Evolutionary conservation across 2,888 invertebrate genomes (phyloP).

Genomic region (Mythimna vitellina): DNA sequence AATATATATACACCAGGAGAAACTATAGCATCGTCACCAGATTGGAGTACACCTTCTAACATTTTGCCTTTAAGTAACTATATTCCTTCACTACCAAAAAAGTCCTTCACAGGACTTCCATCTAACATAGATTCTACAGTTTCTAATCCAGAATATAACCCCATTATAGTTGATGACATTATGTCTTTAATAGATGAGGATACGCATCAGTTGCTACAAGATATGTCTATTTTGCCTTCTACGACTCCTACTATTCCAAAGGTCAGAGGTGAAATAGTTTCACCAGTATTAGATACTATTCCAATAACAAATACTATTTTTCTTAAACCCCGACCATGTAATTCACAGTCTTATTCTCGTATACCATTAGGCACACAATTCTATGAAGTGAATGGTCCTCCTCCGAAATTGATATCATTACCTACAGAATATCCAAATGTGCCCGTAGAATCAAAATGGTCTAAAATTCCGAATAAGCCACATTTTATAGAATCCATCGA

Average conservation of each 20-base stretch:
- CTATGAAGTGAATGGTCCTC: not conserved
- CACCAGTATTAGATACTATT: not conserved
- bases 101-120: not conserved
- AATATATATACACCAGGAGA: not conserved
- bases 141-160: not conserved
- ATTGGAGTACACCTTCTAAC: not conserved
- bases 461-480: not conserved
- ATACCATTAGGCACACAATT: not conserved
- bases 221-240: slow-evolving; percentile 2
- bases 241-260: not conserved
- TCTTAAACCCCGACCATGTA: not conserved
- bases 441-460: not conserved
- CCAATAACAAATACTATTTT: not conserved
- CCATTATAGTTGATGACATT: not conserved
- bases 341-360: not conserved
- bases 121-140: not conserved
- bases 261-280: not conserved
- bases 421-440: not conserved
- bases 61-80: not conserved
- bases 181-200: slow-evolving; percentile 1
- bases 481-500: not conserved
- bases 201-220: not conserved
- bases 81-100: not conserved
- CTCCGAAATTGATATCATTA: not conserved
- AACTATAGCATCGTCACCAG: not conserved